A percentile compares a stretch with the other conserved stretches of the same genome.
These are phyloP conservation scores for Dioctria linearis DNA, from an alignment of 2,888 invertebrate genomes.

Conservation along the genomic window DNA sequence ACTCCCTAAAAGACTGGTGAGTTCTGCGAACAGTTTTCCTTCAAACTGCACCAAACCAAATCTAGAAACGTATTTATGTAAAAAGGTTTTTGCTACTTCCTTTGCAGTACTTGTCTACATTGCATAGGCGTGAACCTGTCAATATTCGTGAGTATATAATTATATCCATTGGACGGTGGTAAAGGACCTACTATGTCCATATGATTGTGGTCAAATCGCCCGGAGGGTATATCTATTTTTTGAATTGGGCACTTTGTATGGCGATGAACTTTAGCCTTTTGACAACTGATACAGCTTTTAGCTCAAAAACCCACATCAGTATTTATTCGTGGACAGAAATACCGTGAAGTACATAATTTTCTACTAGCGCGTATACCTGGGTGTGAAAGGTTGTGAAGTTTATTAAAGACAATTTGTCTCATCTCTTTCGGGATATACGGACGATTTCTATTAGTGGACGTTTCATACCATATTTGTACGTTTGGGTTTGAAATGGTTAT, in stretches of 20 bases:
- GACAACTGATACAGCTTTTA: constrained; percentile 63
- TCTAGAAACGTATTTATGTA: no score
- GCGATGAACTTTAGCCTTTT: constrained; percentile 63
- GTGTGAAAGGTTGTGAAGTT: constrained; percentile 46
- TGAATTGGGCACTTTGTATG: constrained; percentile 61
- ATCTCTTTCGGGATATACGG: constrained; percentile 60
- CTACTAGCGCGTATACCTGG: constrained; percentile 59
- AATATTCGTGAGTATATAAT: no score
- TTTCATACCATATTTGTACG: constrained; percentile 32
- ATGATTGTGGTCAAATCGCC: no score
- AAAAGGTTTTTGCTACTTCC: no score
- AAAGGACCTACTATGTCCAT: no score
- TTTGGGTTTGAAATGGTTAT: constrained; percentile 6
- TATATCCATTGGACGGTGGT: no score
- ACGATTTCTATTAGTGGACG: constrained; percentile 36
- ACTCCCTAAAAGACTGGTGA: no score
- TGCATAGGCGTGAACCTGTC: no score
- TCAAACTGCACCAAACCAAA: no score
- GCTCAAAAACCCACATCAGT: constrained; percentile 63
- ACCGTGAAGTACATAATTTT: constrained; percentile 60
- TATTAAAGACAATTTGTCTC: constrained; percentile 18
- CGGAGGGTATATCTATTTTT: no score
- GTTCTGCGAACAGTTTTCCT: no score
- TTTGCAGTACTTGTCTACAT: no score
- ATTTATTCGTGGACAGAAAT: constrained; percentile 62